Evolutionary conservation across 64 coral and sea anemone genomes (phyloP).

Genomic region (Porites australiensis): DNA sequence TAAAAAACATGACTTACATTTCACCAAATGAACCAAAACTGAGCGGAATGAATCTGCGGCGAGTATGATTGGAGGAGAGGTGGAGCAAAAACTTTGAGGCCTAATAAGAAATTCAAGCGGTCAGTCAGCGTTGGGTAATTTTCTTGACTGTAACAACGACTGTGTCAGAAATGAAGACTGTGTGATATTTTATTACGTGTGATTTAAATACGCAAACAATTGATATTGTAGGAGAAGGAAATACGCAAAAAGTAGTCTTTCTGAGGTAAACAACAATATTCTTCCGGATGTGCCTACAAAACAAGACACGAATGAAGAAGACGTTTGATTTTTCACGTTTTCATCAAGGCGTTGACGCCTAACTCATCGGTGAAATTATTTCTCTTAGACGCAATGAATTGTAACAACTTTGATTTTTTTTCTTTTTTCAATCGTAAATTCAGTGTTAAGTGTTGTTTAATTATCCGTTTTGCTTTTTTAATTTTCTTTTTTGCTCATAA

Average conservation of each 20-base stretch:
- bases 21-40: neutral
- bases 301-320: neutral
- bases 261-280: slow-evolving; percentile 38
- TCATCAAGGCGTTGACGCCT: neutral
- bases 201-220: slow-evolving; percentile 21
- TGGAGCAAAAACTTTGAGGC: neutral
- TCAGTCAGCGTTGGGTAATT: neutral
- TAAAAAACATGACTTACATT: slow-evolving; percentile 35
- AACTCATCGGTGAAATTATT: neutral
- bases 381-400: neutral
- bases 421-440: neutral
- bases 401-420: neutral
- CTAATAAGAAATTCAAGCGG: neutral
- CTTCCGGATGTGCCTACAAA: neutral
- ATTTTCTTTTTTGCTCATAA: neutral
- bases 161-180: neutral
- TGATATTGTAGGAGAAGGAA: slow-evolving; percentile 52
- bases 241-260: slow-evolving; percentile 19
- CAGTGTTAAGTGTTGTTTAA: neutral
- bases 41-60: neutral
- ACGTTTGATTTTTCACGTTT: neutral
- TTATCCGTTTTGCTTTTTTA: neutral
- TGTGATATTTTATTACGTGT: slow-evolving; percentile 18
- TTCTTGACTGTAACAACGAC: neutral
- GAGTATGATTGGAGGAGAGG: neutral